Evolutionary conservation across 2,888 invertebrate species (phyloP).

Genomic region (Platycnemis pennipes): DNA sequence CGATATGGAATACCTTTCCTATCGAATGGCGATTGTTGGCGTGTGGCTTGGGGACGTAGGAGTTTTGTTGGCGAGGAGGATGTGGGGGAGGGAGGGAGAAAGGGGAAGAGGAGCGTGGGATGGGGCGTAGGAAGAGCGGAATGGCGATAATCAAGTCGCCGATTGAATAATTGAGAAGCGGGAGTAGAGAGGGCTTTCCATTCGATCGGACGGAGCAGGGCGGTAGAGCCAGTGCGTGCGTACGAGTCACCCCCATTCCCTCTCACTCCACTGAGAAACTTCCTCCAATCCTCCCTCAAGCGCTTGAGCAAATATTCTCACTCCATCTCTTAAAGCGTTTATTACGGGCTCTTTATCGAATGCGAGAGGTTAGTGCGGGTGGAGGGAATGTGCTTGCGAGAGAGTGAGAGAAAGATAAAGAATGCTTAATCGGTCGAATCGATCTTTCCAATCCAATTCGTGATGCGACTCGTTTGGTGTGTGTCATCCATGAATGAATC

Average conservation of each 20-base stretch:
- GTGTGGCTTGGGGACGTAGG: no score
- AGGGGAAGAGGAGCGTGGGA: not conserved
- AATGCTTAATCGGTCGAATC: not conserved
- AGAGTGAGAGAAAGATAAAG: not conserved
- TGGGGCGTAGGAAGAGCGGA: not conserved
- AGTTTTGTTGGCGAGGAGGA: not conserved
- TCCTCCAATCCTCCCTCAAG: not conserved
- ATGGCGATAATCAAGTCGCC: not conserved
- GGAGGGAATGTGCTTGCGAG: not conserved
- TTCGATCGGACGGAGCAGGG: not conserved
- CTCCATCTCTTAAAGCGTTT: not conserved
- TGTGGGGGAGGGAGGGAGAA: not conserved
- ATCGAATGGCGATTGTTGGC: not conserved
- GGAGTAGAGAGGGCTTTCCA: not conserved
- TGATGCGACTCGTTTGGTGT: not conserved
- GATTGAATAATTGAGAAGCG: not conserved
- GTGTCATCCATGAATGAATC: not conserved
- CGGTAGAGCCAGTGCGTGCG: not conserved
- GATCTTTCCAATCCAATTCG: not conserved
- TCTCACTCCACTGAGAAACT: not conserved
- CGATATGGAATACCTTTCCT: not conserved
- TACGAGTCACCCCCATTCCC: not conserved
- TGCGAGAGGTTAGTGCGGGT: no score
- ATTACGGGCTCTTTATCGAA: not conserved
- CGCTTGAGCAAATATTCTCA: not conserved